Percentiles rank a stretch among this genome's conserved stretches.
Conservation (phyloP, 2,888 invertebrate genomes). For the Dione juno region DNA sequence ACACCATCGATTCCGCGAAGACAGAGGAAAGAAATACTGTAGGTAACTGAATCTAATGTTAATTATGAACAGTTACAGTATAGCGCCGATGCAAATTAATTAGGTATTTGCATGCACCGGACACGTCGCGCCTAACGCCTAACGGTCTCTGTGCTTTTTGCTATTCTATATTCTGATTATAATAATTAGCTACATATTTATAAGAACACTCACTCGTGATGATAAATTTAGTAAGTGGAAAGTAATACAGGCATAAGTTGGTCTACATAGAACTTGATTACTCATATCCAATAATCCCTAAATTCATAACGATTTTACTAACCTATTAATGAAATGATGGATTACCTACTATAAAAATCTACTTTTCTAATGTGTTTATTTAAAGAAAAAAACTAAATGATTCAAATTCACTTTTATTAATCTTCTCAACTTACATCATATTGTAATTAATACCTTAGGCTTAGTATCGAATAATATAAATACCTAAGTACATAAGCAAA, state of each 20-base stretch:
- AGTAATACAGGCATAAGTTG: not conserved
- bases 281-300: no score
- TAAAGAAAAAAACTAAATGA: not conserved
- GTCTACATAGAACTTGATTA: no score
- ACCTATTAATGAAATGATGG: not conserved
- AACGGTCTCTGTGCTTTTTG: conserved; percentile 11
- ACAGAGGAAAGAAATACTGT: no score
- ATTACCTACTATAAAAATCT: not conserved
- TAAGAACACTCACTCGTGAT: not conserved
- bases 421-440: conserved; percentile 6
- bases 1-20: no score
- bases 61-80: conserved; percentile 13
- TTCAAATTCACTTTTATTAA: not conserved
- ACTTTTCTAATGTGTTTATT: not conserved
- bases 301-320: not conserved
- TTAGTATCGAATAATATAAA: conserved; percentile 15
- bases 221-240: not conserved
- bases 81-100: conserved; percentile 36
- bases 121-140: conserved; percentile 24
- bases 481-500: conserved; percentile 18
- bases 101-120: conserved; percentile 45
- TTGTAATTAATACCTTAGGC: conserved; percentile 16
- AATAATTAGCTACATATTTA: conserved; percentile 10
- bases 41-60: conserved; percentile 6
- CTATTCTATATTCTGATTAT: conserved; percentile 17